phyloP scores from a whole-genome alignment of 2,888 invertebrate genomes.

The Acrobeloides nanus region DNA sequence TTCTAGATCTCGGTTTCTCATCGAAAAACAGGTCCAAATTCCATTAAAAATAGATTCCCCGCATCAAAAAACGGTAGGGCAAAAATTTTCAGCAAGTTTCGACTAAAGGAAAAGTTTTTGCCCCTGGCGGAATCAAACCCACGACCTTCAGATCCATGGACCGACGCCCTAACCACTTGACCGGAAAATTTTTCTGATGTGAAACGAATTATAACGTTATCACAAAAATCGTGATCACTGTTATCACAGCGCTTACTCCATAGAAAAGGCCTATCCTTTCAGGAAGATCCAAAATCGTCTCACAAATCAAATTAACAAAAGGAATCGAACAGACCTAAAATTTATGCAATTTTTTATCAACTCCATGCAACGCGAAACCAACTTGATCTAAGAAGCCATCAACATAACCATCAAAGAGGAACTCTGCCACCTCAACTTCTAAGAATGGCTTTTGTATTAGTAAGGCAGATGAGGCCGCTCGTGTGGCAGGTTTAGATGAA shows the following conservation, averaged over 20 bases:
- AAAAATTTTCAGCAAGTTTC: no score
- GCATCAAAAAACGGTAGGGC: no score
- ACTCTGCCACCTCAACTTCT: conserved; percentile 48
- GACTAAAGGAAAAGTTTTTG: no score
- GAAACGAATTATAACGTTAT: background rate
- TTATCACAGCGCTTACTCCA: conserved; percentile 28
- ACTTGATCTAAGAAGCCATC: conserved; percentile 52
- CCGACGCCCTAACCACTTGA: no score
- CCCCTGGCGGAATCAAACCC: no score
- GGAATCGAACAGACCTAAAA: conserved; percentile 44
- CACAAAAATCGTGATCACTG: no score
- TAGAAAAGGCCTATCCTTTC: conserved; percentile 50
- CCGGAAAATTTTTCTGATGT: background rate
- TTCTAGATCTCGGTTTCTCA: no score
- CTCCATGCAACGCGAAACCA: background rate
- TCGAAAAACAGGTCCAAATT: no score
- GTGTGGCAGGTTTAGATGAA: conserved; percentile 44
- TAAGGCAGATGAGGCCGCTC: conserved; percentile 45
- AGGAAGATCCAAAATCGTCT: conserved; percentile 47
- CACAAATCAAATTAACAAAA: conserved; percentile 50
- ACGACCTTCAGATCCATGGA: no score
- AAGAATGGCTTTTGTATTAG: conserved; percentile 51
- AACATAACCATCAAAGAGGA: conserved; percentile 50
- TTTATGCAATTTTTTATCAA: background rate
- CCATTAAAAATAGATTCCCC: no score